Evolutionary conservation across 1,140 invertebrate species (phyloP), one percentile per base, ranked within the genome.

Genomic region (Zaprionus capensis): DNA sequence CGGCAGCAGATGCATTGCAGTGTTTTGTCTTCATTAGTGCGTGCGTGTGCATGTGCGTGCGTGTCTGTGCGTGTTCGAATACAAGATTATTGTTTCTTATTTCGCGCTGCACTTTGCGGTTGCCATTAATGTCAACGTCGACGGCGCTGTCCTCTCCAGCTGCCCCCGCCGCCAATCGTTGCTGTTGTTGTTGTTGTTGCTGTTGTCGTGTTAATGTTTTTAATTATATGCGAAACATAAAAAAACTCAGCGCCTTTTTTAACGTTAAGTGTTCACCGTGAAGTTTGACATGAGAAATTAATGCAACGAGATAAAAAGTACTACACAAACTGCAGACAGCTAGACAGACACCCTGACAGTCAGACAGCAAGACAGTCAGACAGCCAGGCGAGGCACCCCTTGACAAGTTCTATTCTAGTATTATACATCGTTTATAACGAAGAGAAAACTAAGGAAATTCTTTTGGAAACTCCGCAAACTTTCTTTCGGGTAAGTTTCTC

Each of bases 171-270:
- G 70, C 38, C 44, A 20, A 46, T 57, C 17, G 72, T 44, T 74
- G 65, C 57, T 57, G 77, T 55, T 73, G 51, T 71, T 71, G 38
- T 57, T 69, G 63, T 34, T 57, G 63, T 62, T 34, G 34, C 61
- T 78, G 74, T 71, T 31, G 76, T 75, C 59, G 85, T 74, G 75
- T 88, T 90, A 88, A 90, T 88, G 79, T 76, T 81, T 85, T 88
- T 88, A 90, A 90, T 88, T 88, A 75, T 68, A 90, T 76, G 76
- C 84, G 76, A 90, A 85, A 76, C 78, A 88, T 90, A 79, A 84
- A 85, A 80, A 85, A 69, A 72, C 38, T 14, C 31, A 24, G 28
- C 34, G 49, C 41, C 41, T 51, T 44, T 22, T 41, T 66, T 76
- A 65, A 65, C 84, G 65, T 88, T 76, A 78, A 81, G 84, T 90